A percentile compares a stretch with the other conserved stretches of the same genome.
These are phyloP conservation scores for Myrmecobius fasciatus DNA, from an alignment of 2,113 vertebrate species.

Conservation along the genomic window DNA sequence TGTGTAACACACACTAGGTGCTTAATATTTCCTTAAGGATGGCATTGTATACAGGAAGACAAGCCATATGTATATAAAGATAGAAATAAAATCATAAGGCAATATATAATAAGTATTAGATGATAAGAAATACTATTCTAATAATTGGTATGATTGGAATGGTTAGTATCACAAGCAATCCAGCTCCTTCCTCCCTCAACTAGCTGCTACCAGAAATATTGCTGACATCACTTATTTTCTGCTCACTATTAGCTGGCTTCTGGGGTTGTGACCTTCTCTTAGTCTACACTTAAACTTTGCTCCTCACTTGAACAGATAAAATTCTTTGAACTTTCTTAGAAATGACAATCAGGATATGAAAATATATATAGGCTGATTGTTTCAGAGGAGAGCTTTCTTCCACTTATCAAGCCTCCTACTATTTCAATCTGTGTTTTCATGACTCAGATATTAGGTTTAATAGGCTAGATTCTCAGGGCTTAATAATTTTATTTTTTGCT, in stretches of 20 bases:
- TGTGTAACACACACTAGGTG: no score
- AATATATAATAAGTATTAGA: no score
- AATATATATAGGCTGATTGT: not conserved
- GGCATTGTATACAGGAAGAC: no score
- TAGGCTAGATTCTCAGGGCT: no score
- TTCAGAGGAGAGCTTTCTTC: not conserved
- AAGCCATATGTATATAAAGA: no score
- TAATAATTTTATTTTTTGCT: not conserved
- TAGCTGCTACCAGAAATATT: not conserved
- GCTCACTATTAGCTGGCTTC: not conserved
- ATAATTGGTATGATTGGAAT: no score
- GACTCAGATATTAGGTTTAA: not conserved
- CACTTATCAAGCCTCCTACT: not conserved
- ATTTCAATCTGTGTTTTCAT: not conserved
- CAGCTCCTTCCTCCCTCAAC: not conserved
- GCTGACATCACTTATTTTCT: not conserved
- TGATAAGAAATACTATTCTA: no score
- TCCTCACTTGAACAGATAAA: not conserved
- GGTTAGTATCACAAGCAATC: not conserved
- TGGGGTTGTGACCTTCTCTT: not conserved
- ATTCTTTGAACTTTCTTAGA: not conserved
- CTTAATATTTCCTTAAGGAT: no score
- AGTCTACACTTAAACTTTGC: not conserved
- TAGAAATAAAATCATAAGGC: no score
- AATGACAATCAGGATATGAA: not conserved